Evolutionary conservation across 2,113 vertebrate genomes (phyloP), one percentile per base, ranked within the genome.

Genomic region (Polypterus bichir): DNA sequence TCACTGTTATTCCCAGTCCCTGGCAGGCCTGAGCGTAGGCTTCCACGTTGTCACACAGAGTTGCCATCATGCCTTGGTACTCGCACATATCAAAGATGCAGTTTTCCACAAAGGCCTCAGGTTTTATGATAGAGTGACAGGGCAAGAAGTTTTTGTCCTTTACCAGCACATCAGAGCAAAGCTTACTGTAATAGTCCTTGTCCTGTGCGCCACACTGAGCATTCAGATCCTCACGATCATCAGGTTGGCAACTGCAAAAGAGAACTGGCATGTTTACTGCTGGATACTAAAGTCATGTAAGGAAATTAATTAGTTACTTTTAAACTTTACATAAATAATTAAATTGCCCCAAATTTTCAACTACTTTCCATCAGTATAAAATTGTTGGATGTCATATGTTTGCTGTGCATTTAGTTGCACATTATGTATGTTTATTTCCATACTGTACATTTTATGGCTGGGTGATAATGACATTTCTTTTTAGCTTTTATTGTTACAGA

Each of bases 81-180:
- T 87, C 79, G 48, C 91, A 92, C 80, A 90, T 74, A 69, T 81
- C 87, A 2, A 80, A 81, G 2, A 79, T 10, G 46, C 90, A 93
- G 79, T 73, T 83, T 4, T 69, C 67, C 47, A 88, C 52, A 70
- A 89, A 89, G 9, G 80, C 74, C 3, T 68, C 59, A 0, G 82
- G 75, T 54, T 65, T 49, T 51, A 89, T 58, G 0, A 64, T 6
- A 9, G 72, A 4, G 7, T 86, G 82, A 66, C 90, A 92, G 11
- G 66, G 60, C 9, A 68, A 70, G 69, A 89, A 92, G 60, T 7
- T 59, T 27, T 27, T 27, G 52, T 74, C 70, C 0, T 81, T 82
- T 1, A 65, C 49, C 11, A 88, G 71, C 27, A 80, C 46, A 1
- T 64, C 58, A 0, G 49, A 51, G 1, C 90, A 88, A 59, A 71